Evolutionary conservation across 2,888 invertebrate genomes (phyloP).

Genomic region (Pheosia gnoma): DNA sequence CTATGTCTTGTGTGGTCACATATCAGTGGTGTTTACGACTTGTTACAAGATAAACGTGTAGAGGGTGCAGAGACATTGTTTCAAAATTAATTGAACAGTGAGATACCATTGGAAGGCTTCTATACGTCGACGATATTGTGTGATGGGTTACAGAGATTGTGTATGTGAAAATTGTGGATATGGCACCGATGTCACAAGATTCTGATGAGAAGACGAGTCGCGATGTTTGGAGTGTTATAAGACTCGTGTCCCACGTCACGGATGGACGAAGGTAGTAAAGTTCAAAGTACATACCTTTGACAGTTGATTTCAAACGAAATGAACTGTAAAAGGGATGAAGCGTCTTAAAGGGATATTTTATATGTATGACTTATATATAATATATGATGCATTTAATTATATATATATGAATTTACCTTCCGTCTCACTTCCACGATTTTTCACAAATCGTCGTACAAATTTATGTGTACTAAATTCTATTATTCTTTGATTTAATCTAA

Average conservation of each 20-base stretch:
- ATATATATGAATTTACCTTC: too few relatives aligned
- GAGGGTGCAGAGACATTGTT: background rate
- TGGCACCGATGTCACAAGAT: constrained; percentile 29
- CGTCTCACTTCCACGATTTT: too few relatives aligned
- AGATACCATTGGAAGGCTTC: background rate
- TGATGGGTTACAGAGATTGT: background rate
- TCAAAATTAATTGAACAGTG: background rate
- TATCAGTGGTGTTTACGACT: constrained; percentile 60
- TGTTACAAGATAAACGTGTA: constrained; percentile 27
- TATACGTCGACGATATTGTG: background rate
- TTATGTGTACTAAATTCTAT: too few relatives aligned
- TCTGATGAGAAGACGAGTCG: constrained; percentile 37
- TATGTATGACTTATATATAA: too few relatives aligned
- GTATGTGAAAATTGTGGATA: constrained; percentile 10
- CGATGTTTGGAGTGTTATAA: constrained; percentile 36
- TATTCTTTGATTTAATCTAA: too few relatives aligned
- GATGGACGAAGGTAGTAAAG: constrained; percentile 50
- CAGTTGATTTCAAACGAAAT: too few relatives aligned
- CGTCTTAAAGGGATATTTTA: too few relatives aligned
- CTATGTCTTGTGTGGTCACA: constrained; percentile 19
- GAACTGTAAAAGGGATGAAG: too few relatives aligned
- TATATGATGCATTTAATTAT: too few relatives aligned
- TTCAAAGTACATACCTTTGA: too few relatives aligned
- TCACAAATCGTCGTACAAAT: too few relatives aligned
- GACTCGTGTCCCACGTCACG: constrained; percentile 40